These are phyloP conservation scores for Monodelphis domestica DNA, from an alignment of 2,797 vertebrate genomes.

Conservation along the genomic window DNA sequence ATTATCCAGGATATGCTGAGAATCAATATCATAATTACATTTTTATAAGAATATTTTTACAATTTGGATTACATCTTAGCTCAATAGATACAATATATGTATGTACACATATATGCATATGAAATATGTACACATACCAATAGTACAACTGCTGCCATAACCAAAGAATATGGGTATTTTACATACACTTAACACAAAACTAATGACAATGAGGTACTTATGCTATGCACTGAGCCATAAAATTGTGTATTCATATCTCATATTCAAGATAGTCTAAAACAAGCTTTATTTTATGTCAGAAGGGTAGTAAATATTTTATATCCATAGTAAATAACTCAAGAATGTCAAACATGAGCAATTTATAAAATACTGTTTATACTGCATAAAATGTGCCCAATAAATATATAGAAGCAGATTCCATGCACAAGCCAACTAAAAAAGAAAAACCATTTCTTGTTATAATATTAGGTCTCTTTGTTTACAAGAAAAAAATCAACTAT, in stretches of 20 bases:
- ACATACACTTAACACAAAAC: neutral
- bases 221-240: neutral
- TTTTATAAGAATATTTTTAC: neutral
- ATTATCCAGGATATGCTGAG: neutral
- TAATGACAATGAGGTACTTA: neutral
- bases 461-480: conserved; percentile 33
- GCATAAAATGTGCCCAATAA: conserved; percentile 44
- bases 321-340: conserved; percentile 35
- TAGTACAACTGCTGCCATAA: neutral
- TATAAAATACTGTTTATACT: conserved; percentile 32
- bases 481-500: conserved; percentile 20
- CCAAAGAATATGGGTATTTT: neutral
- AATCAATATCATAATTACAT: neutral
- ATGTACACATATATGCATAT: neutral
- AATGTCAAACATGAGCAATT: conserved; percentile 28
- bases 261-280: neutral
- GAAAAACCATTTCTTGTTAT: conserved; percentile 16
- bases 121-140: neutral
- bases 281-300: conserved; percentile 39
- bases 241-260: neutral
- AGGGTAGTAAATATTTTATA: conserved; percentile 16
- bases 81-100: neutral
- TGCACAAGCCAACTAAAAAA: conserved; percentile 9
- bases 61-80: neutral
- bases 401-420: conserved; percentile 18